Conservation (phyloP, 30 jellyfish, hydroid and myxozoan genomes). For the Catostylus mosaicus region DNA sequence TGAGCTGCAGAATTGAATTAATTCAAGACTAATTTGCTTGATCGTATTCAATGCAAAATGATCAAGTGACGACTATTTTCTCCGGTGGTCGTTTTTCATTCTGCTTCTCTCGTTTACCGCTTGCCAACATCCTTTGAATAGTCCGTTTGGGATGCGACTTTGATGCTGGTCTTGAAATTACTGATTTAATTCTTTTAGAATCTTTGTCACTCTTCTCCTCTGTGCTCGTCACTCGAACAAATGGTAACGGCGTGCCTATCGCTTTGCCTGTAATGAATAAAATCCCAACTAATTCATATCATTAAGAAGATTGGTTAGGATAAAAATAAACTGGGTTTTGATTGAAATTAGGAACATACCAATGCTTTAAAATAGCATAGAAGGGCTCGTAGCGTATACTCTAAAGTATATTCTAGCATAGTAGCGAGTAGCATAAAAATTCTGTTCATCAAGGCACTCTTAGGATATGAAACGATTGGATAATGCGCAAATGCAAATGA, state of each 20-base stretch:
- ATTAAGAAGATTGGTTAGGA: neutral
- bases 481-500: too few relatives aligned
- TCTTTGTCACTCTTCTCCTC: neutral
- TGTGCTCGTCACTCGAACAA: neutral
- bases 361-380: neutral
- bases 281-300: neutral
- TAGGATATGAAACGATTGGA: too few relatives aligned
- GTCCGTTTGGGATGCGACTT: neutral
- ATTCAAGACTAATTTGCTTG: too few relatives aligned
- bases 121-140: neutral
- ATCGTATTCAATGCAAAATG: too few relatives aligned
- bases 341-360: neutral
- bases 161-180: neutral
- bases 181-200: neutral
- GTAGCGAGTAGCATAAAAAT: too few relatives aligned
- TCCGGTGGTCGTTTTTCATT: neutral
- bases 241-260: neutral
- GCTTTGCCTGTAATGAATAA: neutral
- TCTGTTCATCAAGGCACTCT: too few relatives aligned
- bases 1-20: too few relatives aligned
- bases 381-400: neutral
- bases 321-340: neutral
- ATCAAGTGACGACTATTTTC: neutral
- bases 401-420: neutral
- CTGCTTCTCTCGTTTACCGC: neutral